A percentile compares a stretch with the other conserved stretches of the same genome.
Conservation (phyloP, 2,888 invertebrate species). For the Drosophila quinaria region DNA sequence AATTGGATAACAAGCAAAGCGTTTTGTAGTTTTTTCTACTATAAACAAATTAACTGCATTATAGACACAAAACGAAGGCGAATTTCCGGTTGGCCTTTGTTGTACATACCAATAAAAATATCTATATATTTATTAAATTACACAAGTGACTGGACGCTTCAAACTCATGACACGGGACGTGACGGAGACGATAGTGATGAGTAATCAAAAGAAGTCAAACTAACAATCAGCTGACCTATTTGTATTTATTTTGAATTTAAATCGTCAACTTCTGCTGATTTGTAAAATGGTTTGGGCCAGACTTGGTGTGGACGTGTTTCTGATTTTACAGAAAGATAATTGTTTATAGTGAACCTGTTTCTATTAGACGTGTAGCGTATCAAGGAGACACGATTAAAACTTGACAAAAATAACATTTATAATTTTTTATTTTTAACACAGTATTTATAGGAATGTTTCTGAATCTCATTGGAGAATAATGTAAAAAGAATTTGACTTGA, state of each 20-base stretch:
- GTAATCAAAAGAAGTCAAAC: constrained; percentile 21
- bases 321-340: constrained; percentile 22
- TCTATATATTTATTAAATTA: background rate
- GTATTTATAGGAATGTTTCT: background rate
- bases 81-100: constrained; percentile 15
- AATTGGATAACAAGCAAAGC: constrained; percentile 41
- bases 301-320: constrained; percentile 36
- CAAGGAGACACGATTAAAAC: constrained; percentile 12
- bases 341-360: background rate
- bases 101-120: constrained; percentile 1
- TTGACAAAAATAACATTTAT: constrained; percentile 7
- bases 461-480: too few species aligned
- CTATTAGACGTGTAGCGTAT: constrained; percentile 10
- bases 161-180: background rate
- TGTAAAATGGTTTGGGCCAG: background rate
- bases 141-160: background rate
- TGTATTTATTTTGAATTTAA: constrained; percentile 9
- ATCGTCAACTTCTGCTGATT: constrained; percentile 5
- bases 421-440: background rate
- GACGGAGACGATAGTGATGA: constrained; percentile 8
- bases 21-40: constrained; percentile 13
- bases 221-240: constrained; percentile 9
- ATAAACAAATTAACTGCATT: background rate
- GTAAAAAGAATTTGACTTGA: background rate
- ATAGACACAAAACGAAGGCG: constrained; percentile 2